Conservation (phyloP, 2,113 vertebrate species). For the Cynopterus brachyotis region DNA sequence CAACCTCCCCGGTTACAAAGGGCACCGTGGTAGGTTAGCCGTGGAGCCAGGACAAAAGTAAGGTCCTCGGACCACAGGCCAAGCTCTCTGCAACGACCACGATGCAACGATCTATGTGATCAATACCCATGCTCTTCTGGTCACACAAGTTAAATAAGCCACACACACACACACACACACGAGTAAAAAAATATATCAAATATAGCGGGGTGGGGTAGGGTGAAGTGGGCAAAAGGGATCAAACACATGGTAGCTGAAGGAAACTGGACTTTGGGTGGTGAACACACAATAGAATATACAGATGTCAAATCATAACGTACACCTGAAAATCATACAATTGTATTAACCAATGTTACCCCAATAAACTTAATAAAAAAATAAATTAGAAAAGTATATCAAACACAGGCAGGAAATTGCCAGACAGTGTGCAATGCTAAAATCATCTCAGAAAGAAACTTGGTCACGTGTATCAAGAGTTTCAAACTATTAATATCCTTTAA, state of each 20-base stretch:
- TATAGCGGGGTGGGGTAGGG: not conserved
- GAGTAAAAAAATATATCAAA: not conserved
- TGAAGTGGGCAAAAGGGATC: no score
- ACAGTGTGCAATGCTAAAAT: not conserved
- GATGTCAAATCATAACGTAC: no score
- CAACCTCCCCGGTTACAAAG: not conserved
- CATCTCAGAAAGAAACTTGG: constrained; percentile 25
- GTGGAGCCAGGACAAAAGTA: not conserved
- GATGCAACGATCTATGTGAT: not conserved
- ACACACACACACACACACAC: not conserved
- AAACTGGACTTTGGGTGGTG: no score
- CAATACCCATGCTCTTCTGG: not conserved
- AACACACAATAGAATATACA: no score
- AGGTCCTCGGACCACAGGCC: not conserved
- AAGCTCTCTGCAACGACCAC: not conserved
- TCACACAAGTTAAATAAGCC: not conserved
- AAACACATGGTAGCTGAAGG: no score
- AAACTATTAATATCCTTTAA: constrained; percentile 7
- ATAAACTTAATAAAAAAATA: no score
- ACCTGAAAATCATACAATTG: no score
- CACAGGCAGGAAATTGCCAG: not conserved
- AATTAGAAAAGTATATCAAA: not conserved
- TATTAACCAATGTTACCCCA: no score
- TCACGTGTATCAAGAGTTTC: not conserved
- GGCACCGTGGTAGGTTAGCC: not conserved